A percentile compares a stretch with the other conserved stretches of the same genome.
Conservation (phyloP, 2,797 vertebrate genomes). For the Anolis apletophallus region DNA sequence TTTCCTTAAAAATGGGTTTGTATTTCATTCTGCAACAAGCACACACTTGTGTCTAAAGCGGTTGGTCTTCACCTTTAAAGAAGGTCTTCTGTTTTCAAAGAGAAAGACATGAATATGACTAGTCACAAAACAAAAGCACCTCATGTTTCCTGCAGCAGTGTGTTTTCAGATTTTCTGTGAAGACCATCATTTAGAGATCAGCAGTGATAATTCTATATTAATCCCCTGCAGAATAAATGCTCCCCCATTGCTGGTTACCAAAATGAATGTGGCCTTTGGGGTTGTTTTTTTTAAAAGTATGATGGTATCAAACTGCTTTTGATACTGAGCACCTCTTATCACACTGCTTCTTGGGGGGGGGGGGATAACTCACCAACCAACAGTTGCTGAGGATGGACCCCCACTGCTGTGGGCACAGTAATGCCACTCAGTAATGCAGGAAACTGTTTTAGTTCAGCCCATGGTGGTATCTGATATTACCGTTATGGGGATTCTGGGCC, state of each 20-base stretch:
- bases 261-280: too few species aligned
- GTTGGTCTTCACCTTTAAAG: background rate
- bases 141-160: background rate
- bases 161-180: background rate
- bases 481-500: too few species aligned
- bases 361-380: too few species aligned
- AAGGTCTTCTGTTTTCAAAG: background rate
- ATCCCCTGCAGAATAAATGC: background rate
- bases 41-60: background rate
- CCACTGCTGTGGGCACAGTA: too few species aligned
- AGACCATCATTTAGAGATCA: background rate
- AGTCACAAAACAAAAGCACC: background rate
- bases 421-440: background rate
- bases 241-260: too few species aligned
- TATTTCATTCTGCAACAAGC: background rate
- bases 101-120: background rate
- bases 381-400: too few species aligned
- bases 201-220: background rate
- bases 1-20: background rate
- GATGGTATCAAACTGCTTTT: too few species aligned
- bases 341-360: too few species aligned
- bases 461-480: too few species aligned
- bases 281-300: too few species aligned
- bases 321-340: too few species aligned
- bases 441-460: conserved; percentile 11